phyloP scores from a whole-genome alignment of 2,888 invertebrate species.

The Gisinianus flammeolus region DNA sequence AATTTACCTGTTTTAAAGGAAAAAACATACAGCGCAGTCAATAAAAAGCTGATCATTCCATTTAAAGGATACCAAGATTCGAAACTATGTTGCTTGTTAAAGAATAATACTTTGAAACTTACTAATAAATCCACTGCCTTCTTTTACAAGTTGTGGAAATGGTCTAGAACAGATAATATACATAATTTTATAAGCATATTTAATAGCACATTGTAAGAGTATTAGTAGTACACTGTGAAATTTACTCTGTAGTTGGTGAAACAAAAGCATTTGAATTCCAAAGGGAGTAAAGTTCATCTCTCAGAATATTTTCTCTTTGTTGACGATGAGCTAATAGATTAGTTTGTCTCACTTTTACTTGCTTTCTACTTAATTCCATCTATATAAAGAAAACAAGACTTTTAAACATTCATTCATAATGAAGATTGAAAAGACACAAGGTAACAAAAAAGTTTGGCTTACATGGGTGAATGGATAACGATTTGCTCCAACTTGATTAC shows the following conservation, averaged over 20 bases:
- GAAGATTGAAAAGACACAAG: no score
- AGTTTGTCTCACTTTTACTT: conserved; percentile 53
- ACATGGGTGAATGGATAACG: conserved; percentile 55
- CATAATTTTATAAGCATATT: neutral
- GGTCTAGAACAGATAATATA: conserved; percentile 41
- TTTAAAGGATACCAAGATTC: no score
- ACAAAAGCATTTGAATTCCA: conserved; percentile 51
- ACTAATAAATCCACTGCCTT: conserved; percentile 53
- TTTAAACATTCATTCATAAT: no score
- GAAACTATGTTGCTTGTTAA: no score
- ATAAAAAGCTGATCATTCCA: no score
- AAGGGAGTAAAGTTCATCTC: conserved; percentile 52
- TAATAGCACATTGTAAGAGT: no score
- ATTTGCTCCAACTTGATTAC: conserved; percentile 53
- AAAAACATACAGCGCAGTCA: no score
- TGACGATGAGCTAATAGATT: conserved; percentile 44
- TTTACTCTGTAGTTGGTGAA: conserved; percentile 50
- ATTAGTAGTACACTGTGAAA: neutral
- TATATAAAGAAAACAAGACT: conserved; percentile 23
- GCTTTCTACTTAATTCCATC: conserved; percentile 54
- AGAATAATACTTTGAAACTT: no score
- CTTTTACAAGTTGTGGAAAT: conserved; percentile 50
- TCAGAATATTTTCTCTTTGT: conserved; percentile 46
- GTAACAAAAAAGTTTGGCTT: conserved; percentile 31
- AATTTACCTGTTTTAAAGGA: no score